Base-by-base conservation (phyloP, 2,797 vertebrate genomes). In the Cygnus olor region DNA sequence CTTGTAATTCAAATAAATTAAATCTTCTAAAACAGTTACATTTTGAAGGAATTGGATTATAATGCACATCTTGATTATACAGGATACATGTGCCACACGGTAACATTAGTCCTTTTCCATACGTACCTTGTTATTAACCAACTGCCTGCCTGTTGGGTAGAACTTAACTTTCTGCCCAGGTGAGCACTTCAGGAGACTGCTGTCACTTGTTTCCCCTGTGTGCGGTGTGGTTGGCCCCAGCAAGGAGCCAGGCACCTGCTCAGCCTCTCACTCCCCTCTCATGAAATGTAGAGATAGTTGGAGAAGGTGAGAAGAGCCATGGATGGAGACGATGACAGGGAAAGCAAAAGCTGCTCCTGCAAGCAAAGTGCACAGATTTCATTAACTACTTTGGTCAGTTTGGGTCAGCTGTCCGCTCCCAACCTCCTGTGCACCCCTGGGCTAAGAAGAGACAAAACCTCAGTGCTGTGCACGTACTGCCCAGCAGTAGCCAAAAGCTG, bases 401-500 rank as follows among this genome's bases (percentile, higher is more conserved):
- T 70, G 58, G 56, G 56, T 28, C 56, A 18, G 60, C 64, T 88
- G 5, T 56, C 15, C 0, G 1, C 45, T 20, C n/a, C 64, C 28
- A 57, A 30, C 16, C 11, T 76, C 1, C 1, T 66, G 57, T 34
- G 12, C 12, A 4, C 0, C 9, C 5, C 2, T 0, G 0, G 19
- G 5, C 10, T 17, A 66, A 71, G 47, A 77, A 66, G 69, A 3
- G 2, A 38, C 38, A 56, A 47, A 42, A 14, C 38, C 53, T 51
- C 28, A 9, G 0, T 3, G 22, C 38, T 38, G 21, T 4, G 28
- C 60, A 54, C 32, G 45, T 24, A 11, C 10, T 1, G 32, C 3
- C 65, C 71, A 32, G 60, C 80, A 45, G 10, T 24, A 82, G 76
- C 42, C 3, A 3, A 27, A 76, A 40, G 2, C 6, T 5, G 12